A percentile compares a stretch with the other conserved stretches of the same genome.
Evolutionary conservation across 2,797 vertebrate species (phyloP).

Genomic region (Danio choprae): DNA sequence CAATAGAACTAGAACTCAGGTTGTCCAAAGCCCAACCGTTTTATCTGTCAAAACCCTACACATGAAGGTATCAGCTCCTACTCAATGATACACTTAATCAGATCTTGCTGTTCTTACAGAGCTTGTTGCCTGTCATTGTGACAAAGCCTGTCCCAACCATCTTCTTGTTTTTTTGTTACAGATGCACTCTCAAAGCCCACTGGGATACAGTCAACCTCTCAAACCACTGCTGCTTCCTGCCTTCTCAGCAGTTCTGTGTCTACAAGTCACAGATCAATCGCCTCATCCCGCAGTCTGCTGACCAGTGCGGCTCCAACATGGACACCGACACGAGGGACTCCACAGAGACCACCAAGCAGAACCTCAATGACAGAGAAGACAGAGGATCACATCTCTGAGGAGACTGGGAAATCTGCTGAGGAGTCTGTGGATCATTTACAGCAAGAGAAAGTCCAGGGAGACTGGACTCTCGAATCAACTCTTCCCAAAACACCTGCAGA

Average conservation of each 20-base stretch:
- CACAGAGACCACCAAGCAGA: constrained; percentile 43
- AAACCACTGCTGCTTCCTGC: constrained; percentile 53
- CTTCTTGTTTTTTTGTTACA: constrained; percentile 64
- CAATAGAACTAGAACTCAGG: too few relatives aligned
- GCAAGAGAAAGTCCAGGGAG: constrained; percentile 68
- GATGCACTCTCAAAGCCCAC: constrained; percentile 66
- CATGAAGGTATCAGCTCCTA: too few relatives aligned
- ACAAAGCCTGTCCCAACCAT: constrained; percentile 61
- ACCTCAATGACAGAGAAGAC: constrained; percentile 28
- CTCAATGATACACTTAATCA: not conserved
- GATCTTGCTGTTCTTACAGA: not conserved
- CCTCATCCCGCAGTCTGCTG: constrained; percentile 35
- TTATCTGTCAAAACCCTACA: not conserved
- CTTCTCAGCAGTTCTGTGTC: constrained; percentile 51
- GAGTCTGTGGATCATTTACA: constrained; percentile 62
- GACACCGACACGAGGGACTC: constrained; percentile 40
- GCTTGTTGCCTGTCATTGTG: not conserved
- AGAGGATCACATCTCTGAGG: constrained; percentile 30
- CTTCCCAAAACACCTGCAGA: constrained; percentile 37
- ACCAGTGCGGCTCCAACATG: constrained; percentile 42
- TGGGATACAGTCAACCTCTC: constrained; percentile 63
- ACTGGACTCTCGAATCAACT: constrained; percentile 62
- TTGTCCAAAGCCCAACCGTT: too few relatives aligned
- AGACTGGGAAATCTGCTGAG: constrained; percentile 53
- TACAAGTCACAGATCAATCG: constrained; percentile 47